These are phyloP conservation scores for Ceraclea dissimilis DNA, from an alignment of 2,888 invertebrate species.

Conservation along the genomic window DNA sequence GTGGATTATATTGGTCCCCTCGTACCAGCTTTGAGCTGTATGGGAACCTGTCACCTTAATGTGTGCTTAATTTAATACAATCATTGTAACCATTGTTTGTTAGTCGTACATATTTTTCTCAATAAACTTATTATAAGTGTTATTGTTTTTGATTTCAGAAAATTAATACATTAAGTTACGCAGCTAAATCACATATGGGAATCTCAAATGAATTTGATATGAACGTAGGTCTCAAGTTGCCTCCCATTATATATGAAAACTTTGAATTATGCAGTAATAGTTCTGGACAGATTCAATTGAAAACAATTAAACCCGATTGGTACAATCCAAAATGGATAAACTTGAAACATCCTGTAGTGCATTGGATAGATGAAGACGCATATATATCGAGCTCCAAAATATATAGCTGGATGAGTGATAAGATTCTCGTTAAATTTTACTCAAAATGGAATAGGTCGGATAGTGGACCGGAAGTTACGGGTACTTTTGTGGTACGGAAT, in stretches of 20 bases:
- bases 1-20: too few relatives aligned
- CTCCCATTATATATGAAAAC: background rate
- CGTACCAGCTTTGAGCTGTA: too few relatives aligned
- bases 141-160: background rate
- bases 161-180: constrained; percentile 7
- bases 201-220: constrained; percentile 9
- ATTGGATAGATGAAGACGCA: constrained; percentile 8
- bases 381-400: constrained; percentile 7
- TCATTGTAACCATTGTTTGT: too few relatives aligned
- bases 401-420: constrained; percentile 3
- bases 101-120: too few relatives aligned
- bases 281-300: constrained; percentile 10
- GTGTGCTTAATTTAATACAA: too few relatives aligned
- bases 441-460: too few relatives aligned
- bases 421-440: background rate
- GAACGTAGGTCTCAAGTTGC: constrained; percentile 8
- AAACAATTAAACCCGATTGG: constrained; percentile 2
- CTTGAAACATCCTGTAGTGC: constrained; percentile 5
- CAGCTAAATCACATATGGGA: background rate
- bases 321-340: constrained; percentile 8
- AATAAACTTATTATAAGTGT: too few relatives aligned
- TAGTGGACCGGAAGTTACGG: too few relatives aligned
- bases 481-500: too few relatives aligned
- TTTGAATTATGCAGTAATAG: background rate
- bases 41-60: too few relatives aligned